Percentiles rank a stretch among this genome's conserved stretches.
Evolutionary conservation across 2,113 vertebrate species (phyloP).

Genomic region (Coptodon bakossiorum): DNA sequence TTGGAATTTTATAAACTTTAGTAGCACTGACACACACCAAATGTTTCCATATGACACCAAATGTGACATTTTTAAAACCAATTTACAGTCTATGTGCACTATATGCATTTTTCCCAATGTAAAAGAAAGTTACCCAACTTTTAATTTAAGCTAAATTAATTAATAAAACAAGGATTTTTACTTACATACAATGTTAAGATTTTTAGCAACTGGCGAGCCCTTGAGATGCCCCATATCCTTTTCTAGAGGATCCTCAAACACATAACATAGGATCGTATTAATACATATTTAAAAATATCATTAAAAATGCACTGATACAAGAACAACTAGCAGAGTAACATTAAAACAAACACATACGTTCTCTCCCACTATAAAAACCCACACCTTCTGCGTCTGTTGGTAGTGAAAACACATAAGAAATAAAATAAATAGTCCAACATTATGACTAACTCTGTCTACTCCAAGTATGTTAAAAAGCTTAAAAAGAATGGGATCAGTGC

Average conservation of each 20-base stretch:
- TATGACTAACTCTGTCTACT: not conserved
- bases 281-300: rapidly evolving
- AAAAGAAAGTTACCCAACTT: not conserved
- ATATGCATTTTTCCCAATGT: rapidly evolving
- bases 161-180: not conserved
- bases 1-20: not conserved
- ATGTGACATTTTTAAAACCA: not conserved
- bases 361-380: not conserved
- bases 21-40: not conserved
- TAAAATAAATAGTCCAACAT: not conserved
- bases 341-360: not conserved
- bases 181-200: not conserved
- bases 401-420: not conserved
- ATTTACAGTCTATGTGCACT: not conserved
- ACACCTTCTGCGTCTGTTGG: not conserved
- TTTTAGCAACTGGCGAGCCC: rapidly evolving
- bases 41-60: not conserved
- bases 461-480: not conserved
- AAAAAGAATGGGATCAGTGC: not conserved
- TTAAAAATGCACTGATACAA: not conserved
- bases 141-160: not conserved
- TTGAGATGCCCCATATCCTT: rapidly evolving
- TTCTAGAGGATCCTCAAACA: not conserved
- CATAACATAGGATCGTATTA: rapidly evolving
- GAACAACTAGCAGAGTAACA: not conserved